Evolutionary conservation across 2,888 invertebrate genomes (phyloP).

Genomic region (Drosophila neonasuta): DNA sequence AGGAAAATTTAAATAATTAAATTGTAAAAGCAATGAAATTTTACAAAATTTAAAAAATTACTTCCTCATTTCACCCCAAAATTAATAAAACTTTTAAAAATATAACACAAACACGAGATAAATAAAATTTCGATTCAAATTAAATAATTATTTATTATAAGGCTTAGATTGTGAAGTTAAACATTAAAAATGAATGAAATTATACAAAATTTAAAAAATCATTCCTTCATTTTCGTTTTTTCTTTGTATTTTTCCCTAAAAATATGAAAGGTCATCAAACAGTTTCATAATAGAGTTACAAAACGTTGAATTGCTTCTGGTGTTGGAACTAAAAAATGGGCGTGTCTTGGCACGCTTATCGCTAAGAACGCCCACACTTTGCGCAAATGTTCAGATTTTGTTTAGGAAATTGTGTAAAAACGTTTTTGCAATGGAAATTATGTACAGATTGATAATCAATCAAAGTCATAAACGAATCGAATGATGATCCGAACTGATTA

Average conservation of each 20-base stretch:
- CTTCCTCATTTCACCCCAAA: no score
- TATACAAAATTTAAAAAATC: background rate
- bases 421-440: slow-evolving; percentile 55
- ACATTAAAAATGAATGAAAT: background rate
- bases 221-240: background rate
- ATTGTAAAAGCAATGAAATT: background rate
- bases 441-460: slow-evolving; percentile 76
- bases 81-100: background rate
- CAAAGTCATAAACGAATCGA: slow-evolving; percentile 76
- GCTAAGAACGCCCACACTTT: slow-evolving; percentile 56
- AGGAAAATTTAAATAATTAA: background rate
- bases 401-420: slow-evolving; percentile 11
- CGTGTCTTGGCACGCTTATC: slow-evolving; percentile 31
- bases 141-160: no score
- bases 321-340: background rate
- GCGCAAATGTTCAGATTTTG: slow-evolving; percentile 58
- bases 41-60: no score
- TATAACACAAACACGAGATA: background rate
- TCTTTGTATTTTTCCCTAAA: background rate
- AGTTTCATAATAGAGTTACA: slow-evolving; percentile 24
- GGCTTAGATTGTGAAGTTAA: no score
- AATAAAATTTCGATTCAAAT: no score
- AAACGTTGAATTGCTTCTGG: background rate
- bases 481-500: slow-evolving; percentile 57
- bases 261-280: slow-evolving; percentile 7